Evolutionary conservation across 2,888 invertebrate genomes (phyloP), one percentile per base, ranked within the genome.

Genomic region (Hydraecia micacea): DNA sequence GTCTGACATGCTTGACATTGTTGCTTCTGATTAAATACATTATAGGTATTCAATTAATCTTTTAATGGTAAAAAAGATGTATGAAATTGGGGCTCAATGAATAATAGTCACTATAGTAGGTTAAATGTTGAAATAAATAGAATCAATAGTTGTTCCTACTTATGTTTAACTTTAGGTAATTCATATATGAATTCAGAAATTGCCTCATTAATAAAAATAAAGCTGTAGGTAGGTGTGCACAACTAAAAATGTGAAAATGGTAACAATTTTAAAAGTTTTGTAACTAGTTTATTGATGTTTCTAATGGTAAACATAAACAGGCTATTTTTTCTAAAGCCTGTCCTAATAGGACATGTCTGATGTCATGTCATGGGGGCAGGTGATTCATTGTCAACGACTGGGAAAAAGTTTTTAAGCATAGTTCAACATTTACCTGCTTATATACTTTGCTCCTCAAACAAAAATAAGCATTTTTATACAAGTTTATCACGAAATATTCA

Each of bases 1-100:
- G 96, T 99, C 99, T 74, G 98, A 98, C 98, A 98, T 98, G 85
- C 96, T 96, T 4, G 96, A 96, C 96, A 96, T 96, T 79, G 62
- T 90, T 87, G 78, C 75, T 69, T n/a, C 36, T 87, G 7, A 84
- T 84, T 69, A 25, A 52, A 78, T 39, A n/a, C 7, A 58, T 58
- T n/a, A 7, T 39, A 72, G n/a, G 55, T n/a, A 58, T 58, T 11
- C 21, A 39, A 25, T 60, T 8, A n/a, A n/a, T 21, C 7, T 49
- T n/a, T 42, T 18, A 11, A 32, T 5, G 9, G 65, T 39, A n/a
- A 78, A n/a, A 78, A 75, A 62, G 25, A 60, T 49, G 8, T 46
- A 21, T 6, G 8, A 13, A 32, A 13, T 9, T 36, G 15, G 1
- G 21, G 13, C 5, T 55, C 5, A 77, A 13, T 15, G 4, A 25